Conservation (phyloP, 64 coral and sea anemone genomes). For the Trachythela sp. region DNA sequence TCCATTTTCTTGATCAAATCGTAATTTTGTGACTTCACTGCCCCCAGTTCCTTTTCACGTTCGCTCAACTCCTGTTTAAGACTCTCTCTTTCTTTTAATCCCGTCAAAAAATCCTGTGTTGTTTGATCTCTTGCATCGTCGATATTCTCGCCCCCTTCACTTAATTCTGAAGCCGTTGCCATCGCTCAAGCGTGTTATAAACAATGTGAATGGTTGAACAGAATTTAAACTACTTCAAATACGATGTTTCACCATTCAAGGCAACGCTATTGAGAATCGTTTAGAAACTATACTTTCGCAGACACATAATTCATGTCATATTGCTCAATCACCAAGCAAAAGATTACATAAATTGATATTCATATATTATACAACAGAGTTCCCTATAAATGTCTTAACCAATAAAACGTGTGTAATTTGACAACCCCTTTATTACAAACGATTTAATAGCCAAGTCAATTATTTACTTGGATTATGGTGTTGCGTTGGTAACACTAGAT, state of each 20-base stretch:
- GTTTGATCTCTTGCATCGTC: conserved; percentile 49
- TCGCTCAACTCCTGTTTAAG: conserved; percentile 63
- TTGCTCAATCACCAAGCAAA: no score
- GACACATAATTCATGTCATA: no score
- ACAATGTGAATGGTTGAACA: not conserved
- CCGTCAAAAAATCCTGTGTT: conserved; percentile 88
- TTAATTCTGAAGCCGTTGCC: not conserved
- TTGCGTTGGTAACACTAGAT: not conserved
- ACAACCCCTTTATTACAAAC: not conserved
- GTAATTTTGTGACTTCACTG: conserved; percentile 69
- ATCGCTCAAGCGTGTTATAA: not conserved
- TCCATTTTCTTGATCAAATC: conserved; percentile 80
- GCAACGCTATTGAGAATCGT: no score
- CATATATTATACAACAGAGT: no score
- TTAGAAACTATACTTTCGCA: no score
- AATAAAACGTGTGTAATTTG: not conserved
- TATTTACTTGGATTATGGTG: not conserved
- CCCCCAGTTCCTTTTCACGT: conserved; percentile 67
- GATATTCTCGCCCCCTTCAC: not conserved
- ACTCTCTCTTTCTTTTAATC: conserved; percentile 85
- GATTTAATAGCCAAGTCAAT: not conserved
- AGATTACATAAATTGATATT: no score
- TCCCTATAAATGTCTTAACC: not conserved
- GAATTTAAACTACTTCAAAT: not conserved
- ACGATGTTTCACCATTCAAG: no score